Base-by-base conservation (phyloP, 2,797 vertebrate species). In the Pseudomugil tenellus region DNA sequence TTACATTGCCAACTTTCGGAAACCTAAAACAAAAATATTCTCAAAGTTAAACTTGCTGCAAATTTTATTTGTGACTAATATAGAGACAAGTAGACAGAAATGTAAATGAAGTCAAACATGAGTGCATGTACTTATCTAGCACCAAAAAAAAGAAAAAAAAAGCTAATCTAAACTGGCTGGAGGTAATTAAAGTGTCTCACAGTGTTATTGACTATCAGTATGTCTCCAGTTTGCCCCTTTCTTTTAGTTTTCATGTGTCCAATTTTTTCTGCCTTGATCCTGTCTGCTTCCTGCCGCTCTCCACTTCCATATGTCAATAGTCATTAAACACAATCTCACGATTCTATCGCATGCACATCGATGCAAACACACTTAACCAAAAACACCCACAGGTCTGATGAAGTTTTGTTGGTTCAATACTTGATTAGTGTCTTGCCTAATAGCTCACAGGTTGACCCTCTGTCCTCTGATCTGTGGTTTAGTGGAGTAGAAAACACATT, bases 151-250 rank as follows among this genome's bases (percentile, higher is more conserved):
- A 10, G 10, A 54, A 67, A 88, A 81, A 79, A 73, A 82, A 87
- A 86, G 81, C 76, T 93, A 84, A 93, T 93, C 84, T 86, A 78
- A 90, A 80, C 80, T 91, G 92, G 81, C 84, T 82, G 80, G 34
- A 76, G 84, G 85, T 94, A 94, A 94, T 94, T 93, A 93, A 91
- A 92, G 79, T 90, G 90, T 86, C 90, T 91, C 91, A 91, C 87
- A 83, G 87, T 84, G 83, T 92, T 92, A 93, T 91, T 84, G 87
- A 90, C 88, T 77, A 83, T 85, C 83, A 72, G 79, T 61, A 82
- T 72, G 81, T 68, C 74, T 81, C 70, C 63, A 77, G 74, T 70
- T 78, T 74, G 64, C 82, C 73, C 54, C 68, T 77, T 23, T 65
- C 69, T 74, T 78, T 70, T 60, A 70, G 77, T 76, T 68, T 72